Conservation (phyloP, 1,140 invertebrate genomes). For the Sycophila sp. region DNA sequence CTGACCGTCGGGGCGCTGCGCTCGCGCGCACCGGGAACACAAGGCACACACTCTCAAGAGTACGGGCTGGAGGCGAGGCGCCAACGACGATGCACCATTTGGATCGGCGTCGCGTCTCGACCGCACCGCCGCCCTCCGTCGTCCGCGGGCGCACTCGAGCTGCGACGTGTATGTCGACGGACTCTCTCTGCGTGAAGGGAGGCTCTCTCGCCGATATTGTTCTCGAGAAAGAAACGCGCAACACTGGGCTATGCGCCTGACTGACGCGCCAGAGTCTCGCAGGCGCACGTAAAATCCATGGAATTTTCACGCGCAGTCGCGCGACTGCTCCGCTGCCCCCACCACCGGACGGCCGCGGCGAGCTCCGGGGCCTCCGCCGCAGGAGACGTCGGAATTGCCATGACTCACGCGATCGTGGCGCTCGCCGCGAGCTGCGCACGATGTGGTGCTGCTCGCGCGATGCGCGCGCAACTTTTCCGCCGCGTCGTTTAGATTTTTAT, state of each 20-base stretch:
- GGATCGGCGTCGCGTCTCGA: background rate
- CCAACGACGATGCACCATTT: no score
- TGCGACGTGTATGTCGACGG: background rate
- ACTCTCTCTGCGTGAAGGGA: background rate
- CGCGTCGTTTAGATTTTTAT: background rate
- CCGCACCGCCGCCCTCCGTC: background rate
- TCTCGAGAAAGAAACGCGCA: background rate
- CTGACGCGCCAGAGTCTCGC: background rate
- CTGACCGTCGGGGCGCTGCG: no score
- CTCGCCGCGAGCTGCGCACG: no score
- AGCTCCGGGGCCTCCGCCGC: no score
- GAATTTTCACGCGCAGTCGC: background rate
- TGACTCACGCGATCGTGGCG: no score
- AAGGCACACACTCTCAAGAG: background rate
- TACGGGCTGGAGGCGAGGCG: no score
- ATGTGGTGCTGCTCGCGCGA: background rate
- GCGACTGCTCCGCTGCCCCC: background rate
- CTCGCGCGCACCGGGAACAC: no score
- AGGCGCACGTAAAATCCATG: constrained; percentile 11
- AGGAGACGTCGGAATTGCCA: no score
- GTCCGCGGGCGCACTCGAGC: background rate
- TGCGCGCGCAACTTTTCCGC: constrained; percentile 16
- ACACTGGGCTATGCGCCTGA: constrained; percentile 11
- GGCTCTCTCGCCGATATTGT: background rate
- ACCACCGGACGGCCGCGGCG: no score